Conservation (phyloP, 2,797 vertebrate species). For the Lagothrix lagotricha region DNA sequence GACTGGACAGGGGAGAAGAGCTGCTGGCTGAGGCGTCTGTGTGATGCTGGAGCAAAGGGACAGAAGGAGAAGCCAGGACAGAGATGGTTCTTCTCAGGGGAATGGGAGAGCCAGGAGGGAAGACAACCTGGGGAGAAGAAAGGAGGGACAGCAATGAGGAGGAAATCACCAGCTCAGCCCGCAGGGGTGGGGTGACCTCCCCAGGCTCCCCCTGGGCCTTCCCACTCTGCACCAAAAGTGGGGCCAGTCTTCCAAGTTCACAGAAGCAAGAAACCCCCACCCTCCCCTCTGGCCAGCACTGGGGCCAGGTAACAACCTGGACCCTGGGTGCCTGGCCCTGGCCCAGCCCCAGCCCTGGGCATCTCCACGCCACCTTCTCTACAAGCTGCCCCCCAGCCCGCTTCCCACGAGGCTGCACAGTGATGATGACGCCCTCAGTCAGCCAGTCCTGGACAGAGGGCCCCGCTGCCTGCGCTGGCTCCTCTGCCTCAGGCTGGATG, state of each 20-base stretch:
- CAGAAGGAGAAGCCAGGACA: constrained; percentile 81
- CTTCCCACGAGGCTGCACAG: constrained; percentile 90
- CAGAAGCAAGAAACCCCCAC: neutral
- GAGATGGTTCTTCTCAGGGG: constrained; percentile 89
- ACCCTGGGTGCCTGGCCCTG: neutral
- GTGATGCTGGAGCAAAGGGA: constrained; percentile 61
- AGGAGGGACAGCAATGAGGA: constrained; percentile 77
- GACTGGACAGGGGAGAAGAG: constrained; percentile 72
- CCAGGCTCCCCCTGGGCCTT: neutral
- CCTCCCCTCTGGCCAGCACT: neutral
- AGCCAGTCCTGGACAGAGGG: constrained; percentile 91
- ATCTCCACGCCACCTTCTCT: constrained; percentile 92
- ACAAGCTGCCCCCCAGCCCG: constrained; percentile 88
- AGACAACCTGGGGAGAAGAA: constrained; percentile 89
- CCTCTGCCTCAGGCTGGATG: constrained; percentile 87
- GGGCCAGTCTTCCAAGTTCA: neutral
- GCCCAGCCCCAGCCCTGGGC: neutral
- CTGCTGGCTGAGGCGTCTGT: constrained; percentile 42
- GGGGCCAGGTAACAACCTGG: neutral
- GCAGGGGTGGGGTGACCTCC: rapidly evolving
- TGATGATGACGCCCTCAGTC: constrained; percentile 93
- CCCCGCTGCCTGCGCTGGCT: constrained; percentile 84
- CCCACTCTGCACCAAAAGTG: neutral
- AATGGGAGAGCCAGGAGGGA: constrained; percentile 90
- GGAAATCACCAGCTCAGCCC: neutral